Evolutionary conservation across 2,113 vertebrate species (phyloP).

Genomic region (Hystrix brachyura): DNA sequence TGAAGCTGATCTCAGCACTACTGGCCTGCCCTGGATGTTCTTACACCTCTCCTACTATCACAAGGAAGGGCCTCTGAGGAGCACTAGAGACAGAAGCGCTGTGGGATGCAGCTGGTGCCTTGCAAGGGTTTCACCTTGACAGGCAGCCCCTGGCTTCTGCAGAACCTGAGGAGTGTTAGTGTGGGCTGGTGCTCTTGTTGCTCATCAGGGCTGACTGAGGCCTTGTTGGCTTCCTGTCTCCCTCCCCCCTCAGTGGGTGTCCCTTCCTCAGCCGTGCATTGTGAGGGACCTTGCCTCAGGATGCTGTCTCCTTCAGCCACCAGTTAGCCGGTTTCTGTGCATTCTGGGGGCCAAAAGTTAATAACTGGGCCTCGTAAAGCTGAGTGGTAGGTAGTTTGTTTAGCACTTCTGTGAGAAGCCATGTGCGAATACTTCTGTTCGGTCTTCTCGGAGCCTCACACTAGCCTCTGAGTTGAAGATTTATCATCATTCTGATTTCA

Average conservation of each 20-base stretch:
- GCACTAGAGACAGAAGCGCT: not conserved
- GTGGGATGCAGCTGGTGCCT: too few species aligned
- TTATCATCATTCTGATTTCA: not conserved
- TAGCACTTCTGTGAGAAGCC: not conserved
- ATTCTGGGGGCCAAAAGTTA: not conserved
- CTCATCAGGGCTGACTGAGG: fast-evolving
- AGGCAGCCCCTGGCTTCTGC: fast-evolving
- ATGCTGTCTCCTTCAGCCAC: not conserved
- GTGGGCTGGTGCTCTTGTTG: not conserved
- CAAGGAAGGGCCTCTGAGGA: not conserved
- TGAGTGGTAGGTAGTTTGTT: not conserved
- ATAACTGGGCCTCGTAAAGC: not conserved
- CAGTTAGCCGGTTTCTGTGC: too few species aligned
- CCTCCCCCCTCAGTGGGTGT: fast-evolving
- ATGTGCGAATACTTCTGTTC: not conserved
- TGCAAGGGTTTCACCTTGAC: not conserved
- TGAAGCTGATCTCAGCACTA: fast-evolving
- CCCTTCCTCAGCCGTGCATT: not conserved
- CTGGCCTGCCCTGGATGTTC: fast-evolving
- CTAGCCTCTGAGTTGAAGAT: not conserved
- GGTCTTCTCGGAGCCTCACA: not conserved
- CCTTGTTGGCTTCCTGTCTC: not conserved
- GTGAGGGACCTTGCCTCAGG: not conserved
- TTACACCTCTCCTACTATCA: fast-evolving
- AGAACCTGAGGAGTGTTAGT: fast-evolving